Base-by-base conservation (phyloP, 1,140 invertebrate species). In the Cardiocondyla obscurior region DNA sequence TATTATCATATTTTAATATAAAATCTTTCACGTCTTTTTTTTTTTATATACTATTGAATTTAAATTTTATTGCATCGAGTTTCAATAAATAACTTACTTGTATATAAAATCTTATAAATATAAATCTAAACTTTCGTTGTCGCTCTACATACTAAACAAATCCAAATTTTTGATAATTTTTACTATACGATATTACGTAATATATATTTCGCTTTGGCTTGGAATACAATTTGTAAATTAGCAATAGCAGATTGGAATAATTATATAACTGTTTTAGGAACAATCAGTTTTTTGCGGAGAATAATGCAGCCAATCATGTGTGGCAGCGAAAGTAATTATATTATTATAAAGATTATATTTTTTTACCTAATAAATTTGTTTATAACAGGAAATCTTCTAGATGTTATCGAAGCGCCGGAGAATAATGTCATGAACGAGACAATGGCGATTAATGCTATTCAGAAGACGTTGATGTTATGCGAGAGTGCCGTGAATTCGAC, bases 401-500 rank as follows among this genome's bases (percentile, higher is more conserved):
- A 94, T 84, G 89, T 87, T 30, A 93, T 94, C 6, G 94, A 93
- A 89, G 91, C 92, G 76, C 92, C 92, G 28, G 93, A 93, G 46
- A 93, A 92, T 53, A 88, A 95, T 91, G 94, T 94, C 46, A 92
- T 96, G 85, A 96, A 96, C 87, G 97, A 98, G 89, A 96, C 96
- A 91, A 96, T 97, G 93, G 98, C 97, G 19, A 99, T 99, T 69
- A 97, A 96, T 90, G 97, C 96, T 10, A 99, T 99, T 90, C 97
- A 98, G 89, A 96, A 97, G 92, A 97, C 97, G 90, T 94, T 99
- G 77, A 99, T 99, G 98, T 97, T 96, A 88, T 96, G 95, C 88
- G 96, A 96, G 92, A 97, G 96, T 91, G 96, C 93, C 64, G 95
- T 95, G 79, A 96, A 95, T 92, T 95, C 96, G 58, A 95, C 95